Evolutionary conservation across 2,797 vertebrate genomes (phyloP).

Genomic region (Muscicapa comitata): DNA sequence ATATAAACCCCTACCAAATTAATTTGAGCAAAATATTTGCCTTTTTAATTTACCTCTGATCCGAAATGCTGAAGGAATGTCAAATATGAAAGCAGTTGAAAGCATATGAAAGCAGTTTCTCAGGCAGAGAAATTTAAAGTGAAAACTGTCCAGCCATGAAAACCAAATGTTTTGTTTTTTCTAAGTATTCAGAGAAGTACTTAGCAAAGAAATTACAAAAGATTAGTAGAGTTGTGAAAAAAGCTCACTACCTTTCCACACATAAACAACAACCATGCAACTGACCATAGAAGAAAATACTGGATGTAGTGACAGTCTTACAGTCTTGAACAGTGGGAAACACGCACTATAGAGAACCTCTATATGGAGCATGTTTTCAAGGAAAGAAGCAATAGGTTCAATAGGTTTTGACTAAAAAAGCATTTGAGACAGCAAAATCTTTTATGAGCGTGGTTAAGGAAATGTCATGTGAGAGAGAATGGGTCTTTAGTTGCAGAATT

Average conservation of each 20-base stretch:
- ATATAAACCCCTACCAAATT: background rate
- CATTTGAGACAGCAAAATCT: background rate
- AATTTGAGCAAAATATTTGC: background rate
- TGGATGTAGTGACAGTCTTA: background rate
- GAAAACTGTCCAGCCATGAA: background rate
- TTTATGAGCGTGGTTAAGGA: background rate
- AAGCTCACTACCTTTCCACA: background rate
- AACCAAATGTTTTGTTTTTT: background rate
- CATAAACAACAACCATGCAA: slow-evolving; percentile 10
- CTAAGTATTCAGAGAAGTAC: background rate
- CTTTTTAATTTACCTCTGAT: background rate
- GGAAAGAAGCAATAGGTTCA: background rate
- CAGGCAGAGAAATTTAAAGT: background rate
- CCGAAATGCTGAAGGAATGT: background rate
- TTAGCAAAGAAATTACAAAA: background rate
- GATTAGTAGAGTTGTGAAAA: background rate
- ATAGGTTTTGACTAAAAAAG: background rate
- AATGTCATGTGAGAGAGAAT: background rate
- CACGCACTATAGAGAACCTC: background rate
- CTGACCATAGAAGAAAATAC: background rate
- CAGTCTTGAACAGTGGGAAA: background rate
- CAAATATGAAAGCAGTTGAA: too few relatives aligned
- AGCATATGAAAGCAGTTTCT: background rate
- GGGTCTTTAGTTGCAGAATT: background rate
- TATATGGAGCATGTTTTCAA: background rate